Percentiles rank a stretch among this genome's conserved stretches.
Conservation (phyloP, 2,113 vertebrate genomes). For the Ardeotis arabs region DNA sequence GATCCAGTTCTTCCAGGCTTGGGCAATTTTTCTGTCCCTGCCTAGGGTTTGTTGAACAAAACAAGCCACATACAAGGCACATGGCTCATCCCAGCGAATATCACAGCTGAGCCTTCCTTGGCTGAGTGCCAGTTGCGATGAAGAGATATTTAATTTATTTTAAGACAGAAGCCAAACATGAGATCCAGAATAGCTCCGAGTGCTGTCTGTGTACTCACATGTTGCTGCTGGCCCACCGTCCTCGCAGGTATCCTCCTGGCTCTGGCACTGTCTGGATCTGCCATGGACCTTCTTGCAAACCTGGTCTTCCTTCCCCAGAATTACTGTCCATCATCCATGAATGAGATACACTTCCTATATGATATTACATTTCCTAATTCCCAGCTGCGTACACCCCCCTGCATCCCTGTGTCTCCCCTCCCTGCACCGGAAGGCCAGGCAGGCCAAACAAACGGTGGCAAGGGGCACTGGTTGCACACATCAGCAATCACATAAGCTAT, state of each 20-base stretch:
- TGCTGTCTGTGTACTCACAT: not conserved
- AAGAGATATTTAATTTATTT: constrained; percentile 6
- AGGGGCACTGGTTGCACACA: fast-evolving
- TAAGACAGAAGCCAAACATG: not conserved
- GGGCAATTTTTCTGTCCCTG: not conserved
- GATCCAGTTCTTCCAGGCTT: not conserved
- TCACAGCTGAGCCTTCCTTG: not conserved
- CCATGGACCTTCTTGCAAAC: not conserved
- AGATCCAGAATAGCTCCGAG: not conserved
- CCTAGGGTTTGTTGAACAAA: not conserved
- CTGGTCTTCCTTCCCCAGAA: not conserved
- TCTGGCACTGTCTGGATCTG: not conserved
- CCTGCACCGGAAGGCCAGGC: no score
- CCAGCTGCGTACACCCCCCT: no score
- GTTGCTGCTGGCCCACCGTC: not conserved
- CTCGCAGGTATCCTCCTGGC: not conserved
- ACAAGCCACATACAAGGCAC: not conserved
- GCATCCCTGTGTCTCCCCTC: no score
- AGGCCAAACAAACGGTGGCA: no score
- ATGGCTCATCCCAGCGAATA: not conserved
- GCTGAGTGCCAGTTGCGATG: not conserved
- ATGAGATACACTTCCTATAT: no score
- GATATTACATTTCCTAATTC: no score
- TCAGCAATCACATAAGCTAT: fast-evolving
- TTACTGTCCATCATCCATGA: not conserved